phyloP scores from a whole-genome alignment of 2,888 invertebrate genomes.

The Pachliopta kotzebuea region DNA sequence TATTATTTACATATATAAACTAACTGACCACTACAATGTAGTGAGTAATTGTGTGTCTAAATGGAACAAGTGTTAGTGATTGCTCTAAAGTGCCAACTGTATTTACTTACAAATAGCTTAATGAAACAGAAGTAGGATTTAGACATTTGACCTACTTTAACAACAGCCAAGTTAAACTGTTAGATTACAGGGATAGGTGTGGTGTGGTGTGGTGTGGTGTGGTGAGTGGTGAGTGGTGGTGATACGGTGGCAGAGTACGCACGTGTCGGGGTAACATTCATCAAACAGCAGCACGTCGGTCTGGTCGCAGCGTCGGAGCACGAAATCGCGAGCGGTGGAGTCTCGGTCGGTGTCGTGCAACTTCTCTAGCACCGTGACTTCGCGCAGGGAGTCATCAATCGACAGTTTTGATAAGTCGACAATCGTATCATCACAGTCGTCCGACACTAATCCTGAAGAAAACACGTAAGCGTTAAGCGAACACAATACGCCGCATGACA shows the following conservation, averaged over 20 bases:
- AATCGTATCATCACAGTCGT: conserved; percentile 80
- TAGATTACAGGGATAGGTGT: no score
- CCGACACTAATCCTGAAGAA: conserved; percentile 72
- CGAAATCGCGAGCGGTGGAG: conserved; percentile 69
- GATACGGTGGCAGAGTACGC: conserved; percentile 47
- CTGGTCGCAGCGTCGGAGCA: conserved; percentile 85
- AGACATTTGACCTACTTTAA: no score
- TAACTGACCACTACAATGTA: no score
- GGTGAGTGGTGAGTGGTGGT: neutral
- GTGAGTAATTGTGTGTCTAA: no score
- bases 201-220: neutral
- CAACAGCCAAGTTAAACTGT: no score
- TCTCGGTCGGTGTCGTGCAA: conserved; percentile 65
- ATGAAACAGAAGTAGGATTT: no score
- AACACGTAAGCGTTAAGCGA: conserved; percentile 44
- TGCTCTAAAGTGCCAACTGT: no score
- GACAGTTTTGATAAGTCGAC: conserved; percentile 77
- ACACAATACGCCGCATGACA: conserved; percentile 53
- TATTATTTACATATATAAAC: no score
- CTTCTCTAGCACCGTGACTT: conserved; percentile 67
- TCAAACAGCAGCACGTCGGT: conserved; percentile 81
- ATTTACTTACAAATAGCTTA: no score
- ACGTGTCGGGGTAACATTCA: conserved; percentile 84
- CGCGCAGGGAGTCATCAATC: conserved; percentile 69
- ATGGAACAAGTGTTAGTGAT: no score